A percentile compares a stretch with the other conserved stretches of the same genome.
Conservation (phyloP, 2,888 invertebrate genomes). For the Athrips mouffetella region DNA sequence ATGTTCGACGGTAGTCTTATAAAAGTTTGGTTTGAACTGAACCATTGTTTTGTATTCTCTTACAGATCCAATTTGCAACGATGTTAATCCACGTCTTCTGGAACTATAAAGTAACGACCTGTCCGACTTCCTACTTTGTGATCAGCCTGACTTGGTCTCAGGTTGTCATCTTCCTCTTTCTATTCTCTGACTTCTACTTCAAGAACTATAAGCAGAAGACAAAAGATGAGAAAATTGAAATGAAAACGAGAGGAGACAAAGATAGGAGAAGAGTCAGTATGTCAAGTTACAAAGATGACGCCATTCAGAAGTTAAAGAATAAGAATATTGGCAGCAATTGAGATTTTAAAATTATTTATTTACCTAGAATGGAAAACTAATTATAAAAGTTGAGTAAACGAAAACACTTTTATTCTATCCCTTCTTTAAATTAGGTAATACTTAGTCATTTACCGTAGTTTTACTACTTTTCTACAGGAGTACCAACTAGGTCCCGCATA, state of each 20-base stretch:
- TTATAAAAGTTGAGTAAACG: neutral
- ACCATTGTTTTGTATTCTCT: conserved; percentile 15
- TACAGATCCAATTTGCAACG: conserved; percentile 46
- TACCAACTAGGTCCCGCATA: too few relatives aligned
- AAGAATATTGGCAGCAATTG: neutral
- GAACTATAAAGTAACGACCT: conserved; percentile 34
- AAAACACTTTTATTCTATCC: too few relatives aligned
- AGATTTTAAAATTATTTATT: too few relatives aligned
- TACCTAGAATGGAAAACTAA: neutral
- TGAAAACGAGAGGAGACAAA: neutral
- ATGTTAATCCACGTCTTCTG: conserved; percentile 37
- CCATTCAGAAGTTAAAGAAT: neutral
- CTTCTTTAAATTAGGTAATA: too few relatives aligned
- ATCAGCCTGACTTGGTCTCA: conserved; percentile 34
- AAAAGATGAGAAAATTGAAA: neutral
- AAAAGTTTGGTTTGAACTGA: neutral
- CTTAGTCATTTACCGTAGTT: too few relatives aligned
- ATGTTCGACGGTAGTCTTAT: too few relatives aligned
- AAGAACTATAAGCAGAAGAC: conserved; percentile 29
- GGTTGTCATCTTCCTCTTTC: conserved; percentile 37
- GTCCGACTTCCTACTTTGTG: conserved; percentile 38
- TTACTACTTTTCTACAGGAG: too few relatives aligned
- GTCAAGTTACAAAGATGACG: neutral
- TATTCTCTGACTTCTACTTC: conserved; percentile 46
- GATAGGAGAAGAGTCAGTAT: neutral